phyloP scores from a whole-genome alignment of 2,113 vertebrate species.

The Jacana jacana region DNA sequence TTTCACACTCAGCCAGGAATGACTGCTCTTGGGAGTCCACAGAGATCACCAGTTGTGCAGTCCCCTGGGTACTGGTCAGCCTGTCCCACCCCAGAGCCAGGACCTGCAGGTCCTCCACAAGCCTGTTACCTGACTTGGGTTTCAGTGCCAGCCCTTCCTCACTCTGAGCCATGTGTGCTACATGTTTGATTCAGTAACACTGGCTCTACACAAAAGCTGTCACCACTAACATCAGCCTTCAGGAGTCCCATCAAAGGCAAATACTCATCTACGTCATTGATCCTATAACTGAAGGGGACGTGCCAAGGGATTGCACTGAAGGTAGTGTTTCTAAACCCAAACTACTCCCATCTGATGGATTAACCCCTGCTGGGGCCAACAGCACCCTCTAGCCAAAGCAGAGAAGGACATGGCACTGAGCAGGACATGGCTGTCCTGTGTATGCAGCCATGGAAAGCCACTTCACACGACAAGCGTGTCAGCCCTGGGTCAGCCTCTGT shows the following conservation, averaged over 20 bases:
- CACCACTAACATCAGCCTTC: neutral
- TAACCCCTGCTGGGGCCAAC: accelerated
- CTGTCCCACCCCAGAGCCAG: neutral
- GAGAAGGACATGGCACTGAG: neutral
- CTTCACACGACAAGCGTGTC: accelerated
- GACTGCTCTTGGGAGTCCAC: accelerated
- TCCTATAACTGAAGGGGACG: neutral
- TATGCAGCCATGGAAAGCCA: neutral
- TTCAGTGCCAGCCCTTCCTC: neutral
- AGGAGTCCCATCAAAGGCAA: neutral
- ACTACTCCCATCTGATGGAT: neutral
- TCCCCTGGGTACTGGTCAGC: neutral
- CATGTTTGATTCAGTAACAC: neutral
- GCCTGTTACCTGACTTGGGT: neutral
- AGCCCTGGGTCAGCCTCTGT: no score
- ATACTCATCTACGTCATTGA: accelerated
- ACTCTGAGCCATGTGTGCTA: neutral
- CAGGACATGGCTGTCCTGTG: neutral
- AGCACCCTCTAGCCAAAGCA: neutral
- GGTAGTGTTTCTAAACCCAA: neutral
- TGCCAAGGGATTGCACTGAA: neutral
- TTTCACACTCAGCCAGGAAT: neutral
- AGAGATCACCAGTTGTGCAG: neutral
- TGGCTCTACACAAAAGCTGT: neutral
- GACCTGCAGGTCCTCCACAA: neutral